phyloP scores from a whole-genome alignment of 2,888 invertebrate genomes.

The Odontocerum albicorne region DNA sequence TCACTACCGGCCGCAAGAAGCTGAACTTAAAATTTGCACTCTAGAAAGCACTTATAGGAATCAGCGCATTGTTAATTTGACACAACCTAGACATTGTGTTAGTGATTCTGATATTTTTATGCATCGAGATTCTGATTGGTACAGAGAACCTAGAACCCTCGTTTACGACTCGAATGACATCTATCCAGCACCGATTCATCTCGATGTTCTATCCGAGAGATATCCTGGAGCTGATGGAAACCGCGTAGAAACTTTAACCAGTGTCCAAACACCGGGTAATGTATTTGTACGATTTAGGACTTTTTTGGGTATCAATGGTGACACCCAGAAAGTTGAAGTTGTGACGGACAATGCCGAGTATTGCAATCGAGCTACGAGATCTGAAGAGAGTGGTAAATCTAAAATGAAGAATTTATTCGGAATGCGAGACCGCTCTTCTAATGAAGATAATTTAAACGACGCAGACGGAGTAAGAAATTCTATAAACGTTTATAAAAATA shows the following conservation, averaged over 20 bases:
- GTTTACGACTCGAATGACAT: slow-evolving; percentile 10
- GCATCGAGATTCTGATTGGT: slow-evolving; percentile 33
- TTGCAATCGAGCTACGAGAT: not conserved
- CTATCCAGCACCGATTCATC: slow-evolving; percentile 9
- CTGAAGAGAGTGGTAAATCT: slow-evolving; percentile 8
- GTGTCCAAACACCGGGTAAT: slow-evolving; percentile 23
- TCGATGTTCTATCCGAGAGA: slow-evolving; percentile 18
- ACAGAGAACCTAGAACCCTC: slow-evolving; percentile 23
- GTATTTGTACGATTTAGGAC: slow-evolving; percentile 28
- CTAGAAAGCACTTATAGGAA: slow-evolving; percentile 30
- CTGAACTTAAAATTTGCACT: slow-evolving; percentile 33
- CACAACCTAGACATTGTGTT: slow-evolving; percentile 24
- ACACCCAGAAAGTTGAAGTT: slow-evolving; percentile 27
- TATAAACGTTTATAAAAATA: slow-evolving; percentile 2
- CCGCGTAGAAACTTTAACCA: slow-evolving; percentile 24
- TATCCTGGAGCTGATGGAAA: slow-evolving; percentile 20
- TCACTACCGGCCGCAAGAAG: slow-evolving; percentile 11
- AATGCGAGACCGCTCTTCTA: not conserved
- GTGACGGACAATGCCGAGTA: slow-evolving; percentile 16
- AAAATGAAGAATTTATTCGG: slow-evolving; percentile 25
- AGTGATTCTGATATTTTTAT: slow-evolving; percentile 34
- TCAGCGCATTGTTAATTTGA: not conserved
- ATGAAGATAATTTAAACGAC: not conserved
- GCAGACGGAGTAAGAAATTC: not conserved
- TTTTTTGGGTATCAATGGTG: slow-evolving; percentile 27